Conservation (phyloP, 2,113 vertebrate species). For the Zosterops hypoxanthus region DNA sequence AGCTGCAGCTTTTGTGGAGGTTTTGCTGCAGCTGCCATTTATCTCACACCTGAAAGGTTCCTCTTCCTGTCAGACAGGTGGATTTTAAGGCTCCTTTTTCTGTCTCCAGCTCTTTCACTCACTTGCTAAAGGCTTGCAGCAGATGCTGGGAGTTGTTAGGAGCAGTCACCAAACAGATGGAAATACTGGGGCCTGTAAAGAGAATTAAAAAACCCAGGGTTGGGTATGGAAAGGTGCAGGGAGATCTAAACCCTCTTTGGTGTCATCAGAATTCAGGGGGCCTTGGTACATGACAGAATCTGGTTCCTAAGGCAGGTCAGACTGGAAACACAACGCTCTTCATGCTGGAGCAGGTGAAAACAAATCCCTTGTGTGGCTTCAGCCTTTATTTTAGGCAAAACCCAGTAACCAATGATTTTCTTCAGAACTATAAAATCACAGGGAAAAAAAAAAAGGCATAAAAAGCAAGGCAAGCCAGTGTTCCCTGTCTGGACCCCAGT, state of each 20-base stretch:
- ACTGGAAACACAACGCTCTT: background rate
- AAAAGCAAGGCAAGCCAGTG: background rate
- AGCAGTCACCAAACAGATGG: background rate
- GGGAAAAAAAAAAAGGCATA: background rate
- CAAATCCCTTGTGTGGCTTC: background rate
- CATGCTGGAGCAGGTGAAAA: background rate
- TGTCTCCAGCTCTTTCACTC: background rate
- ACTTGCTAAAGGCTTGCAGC: background rate
- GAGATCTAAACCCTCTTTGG: background rate
- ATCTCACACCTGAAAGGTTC: constrained; percentile 39
- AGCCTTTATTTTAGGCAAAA: background rate
- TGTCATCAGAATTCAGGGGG: background rate
- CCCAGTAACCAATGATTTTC: background rate
- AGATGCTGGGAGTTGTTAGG: background rate
- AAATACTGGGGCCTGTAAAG: background rate
- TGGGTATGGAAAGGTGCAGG: background rate
- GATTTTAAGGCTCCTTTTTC: constrained; percentile 33
- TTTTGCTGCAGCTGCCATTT: constrained; percentile 38
- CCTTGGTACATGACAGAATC: background rate
- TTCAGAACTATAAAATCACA: background rate
- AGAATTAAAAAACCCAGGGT: background rate
- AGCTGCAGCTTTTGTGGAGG: constrained; percentile 45
- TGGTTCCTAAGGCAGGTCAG: background rate
- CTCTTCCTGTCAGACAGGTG: background rate
- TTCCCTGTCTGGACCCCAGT: background rate